Evolutionary conservation across 1,140 invertebrate species (phyloP), one percentile per base, ranked within the genome.

Genomic region (Monomorium pharaonis): DNA sequence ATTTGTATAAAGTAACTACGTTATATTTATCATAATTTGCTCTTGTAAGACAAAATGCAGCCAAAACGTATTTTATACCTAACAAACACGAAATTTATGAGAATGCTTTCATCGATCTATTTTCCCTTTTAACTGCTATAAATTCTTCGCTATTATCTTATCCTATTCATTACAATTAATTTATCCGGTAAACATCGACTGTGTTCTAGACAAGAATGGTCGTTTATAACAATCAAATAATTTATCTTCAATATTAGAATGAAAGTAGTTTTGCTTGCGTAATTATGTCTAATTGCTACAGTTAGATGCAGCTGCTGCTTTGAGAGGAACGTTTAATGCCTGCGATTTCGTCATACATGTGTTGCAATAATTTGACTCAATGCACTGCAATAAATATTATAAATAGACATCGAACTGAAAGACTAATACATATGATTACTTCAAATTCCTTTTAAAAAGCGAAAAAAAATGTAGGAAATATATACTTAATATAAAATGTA

Each of bases 251-350:
- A 70, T 81, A 54, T 42, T 81, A 56, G 16, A 44, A 56, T 3
- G 24, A 56, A 44, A 70, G 33, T 56, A 16, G 49, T 30, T 30
- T n/a, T 24, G 49, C 21, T 70, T n/a, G 33, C 14, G 65, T 81
- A 58, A 81, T 56, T 81, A 72, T 56, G 24, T 10, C 56, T 81
- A 81, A 81, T 70, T 81, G 63, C 27, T 27, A 37, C 37, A 12
- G 47, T 70, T 81, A 27, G 78, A 72, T 58, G 65, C 65, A 81
- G 65, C 78, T 81, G 78, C 33, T 51, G 77, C 33, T 56, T 81
- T 70, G 12, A 30, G 30, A 80, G 27, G 18, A 70, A 49, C 33
- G n/a, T 58, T 58, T 56, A 81, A 16, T 30, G 7, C 1, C 18
- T 21, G 47, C 58, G 6, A 33, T 21, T 49, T 78, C 75, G 27